These are phyloP conservation scores for Graptemys geographica DNA, from an alignment of 2,797 vertebrate species.

Conservation along the genomic window DNA sequence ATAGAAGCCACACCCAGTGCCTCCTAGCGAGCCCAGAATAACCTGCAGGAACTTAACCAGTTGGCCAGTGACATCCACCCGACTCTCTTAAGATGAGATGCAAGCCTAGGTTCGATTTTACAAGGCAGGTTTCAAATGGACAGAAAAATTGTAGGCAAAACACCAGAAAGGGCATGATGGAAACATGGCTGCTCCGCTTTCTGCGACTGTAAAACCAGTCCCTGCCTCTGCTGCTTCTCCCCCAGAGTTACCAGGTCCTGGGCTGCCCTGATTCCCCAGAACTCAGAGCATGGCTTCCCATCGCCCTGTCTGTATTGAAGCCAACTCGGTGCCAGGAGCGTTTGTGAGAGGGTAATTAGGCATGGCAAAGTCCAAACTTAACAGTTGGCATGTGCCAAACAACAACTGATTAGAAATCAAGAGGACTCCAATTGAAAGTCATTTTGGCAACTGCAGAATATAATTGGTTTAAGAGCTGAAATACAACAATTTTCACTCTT, in stretches of 20 bases:
- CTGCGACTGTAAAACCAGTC: background rate
- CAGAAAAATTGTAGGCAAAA: background rate
- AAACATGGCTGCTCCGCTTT: background rate
- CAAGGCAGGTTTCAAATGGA: background rate
- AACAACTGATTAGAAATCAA: background rate
- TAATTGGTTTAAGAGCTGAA: background rate
- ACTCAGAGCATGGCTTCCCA: background rate
- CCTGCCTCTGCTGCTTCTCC: background rate
- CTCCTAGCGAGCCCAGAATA: background rate
- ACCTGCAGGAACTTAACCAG: background rate
- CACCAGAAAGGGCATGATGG: background rate
- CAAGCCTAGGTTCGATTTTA: background rate
- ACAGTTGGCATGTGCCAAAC: background rate
- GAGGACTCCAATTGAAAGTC: background rate
- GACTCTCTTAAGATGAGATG: background rate
- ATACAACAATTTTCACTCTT: background rate
- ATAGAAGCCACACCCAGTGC: background rate
- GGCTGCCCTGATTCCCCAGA: background rate
- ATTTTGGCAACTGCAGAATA: background rate
- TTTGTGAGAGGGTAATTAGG: accelerated
- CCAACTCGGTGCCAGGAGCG: background rate
- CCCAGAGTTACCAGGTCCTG: background rate
- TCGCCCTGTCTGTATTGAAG: background rate
- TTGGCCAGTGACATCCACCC: background rate
- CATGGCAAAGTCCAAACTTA: accelerated